Base-by-base conservation (phyloP, 2,113 vertebrate species). In the Oncorhynchus gorbuscha region DNA sequence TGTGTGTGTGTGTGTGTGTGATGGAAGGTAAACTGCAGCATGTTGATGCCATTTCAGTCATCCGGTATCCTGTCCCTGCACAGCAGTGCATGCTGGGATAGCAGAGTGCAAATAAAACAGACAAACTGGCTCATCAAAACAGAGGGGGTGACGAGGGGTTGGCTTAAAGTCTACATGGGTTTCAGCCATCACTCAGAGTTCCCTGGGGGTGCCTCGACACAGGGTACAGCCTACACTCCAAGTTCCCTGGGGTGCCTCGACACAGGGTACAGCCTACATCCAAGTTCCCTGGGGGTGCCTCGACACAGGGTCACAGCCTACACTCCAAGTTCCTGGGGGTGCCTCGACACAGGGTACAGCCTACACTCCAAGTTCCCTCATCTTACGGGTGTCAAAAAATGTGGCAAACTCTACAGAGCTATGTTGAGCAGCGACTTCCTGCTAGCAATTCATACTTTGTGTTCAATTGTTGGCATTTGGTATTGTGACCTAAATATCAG, bases 41-140 rank as follows among this genome's bases (percentile, higher is more conserved):
- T 71, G 76, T 82, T 81, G 88, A 85, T 75, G 83, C 73, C 87
- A 87, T 83, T 88, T 86, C 82, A 87, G 88, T 86, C 84, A 90
- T 82, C 85, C 76, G 70, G 86, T 77, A 78, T 78, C 80, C 88
- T 78, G 18, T 80, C 67, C 85, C 81, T 71, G 26, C 79, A 72
- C 58, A 18, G 59, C 51, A 69, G 65, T 74, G 81, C 71, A 59
- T 72, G 76, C 74, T 58, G 51, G 76, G 20, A 48, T 24, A 70
- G 39, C 14, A 11, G n/a, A 70, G 69, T 24, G 78, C 79, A 64
- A 45, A 81, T 73, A 20, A n/a, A n/a, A n/a, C 78, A 90, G 87
- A 89, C 81, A 76, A 85, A 86, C 77, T 32, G 73, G 76, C 74
- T 66, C 87, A 89, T 88, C 86, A 89, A 91, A 84, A 86, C 83